Base-by-base conservation (phyloP, 2,888 invertebrate species). In the Metacarcinus magister region DNA sequence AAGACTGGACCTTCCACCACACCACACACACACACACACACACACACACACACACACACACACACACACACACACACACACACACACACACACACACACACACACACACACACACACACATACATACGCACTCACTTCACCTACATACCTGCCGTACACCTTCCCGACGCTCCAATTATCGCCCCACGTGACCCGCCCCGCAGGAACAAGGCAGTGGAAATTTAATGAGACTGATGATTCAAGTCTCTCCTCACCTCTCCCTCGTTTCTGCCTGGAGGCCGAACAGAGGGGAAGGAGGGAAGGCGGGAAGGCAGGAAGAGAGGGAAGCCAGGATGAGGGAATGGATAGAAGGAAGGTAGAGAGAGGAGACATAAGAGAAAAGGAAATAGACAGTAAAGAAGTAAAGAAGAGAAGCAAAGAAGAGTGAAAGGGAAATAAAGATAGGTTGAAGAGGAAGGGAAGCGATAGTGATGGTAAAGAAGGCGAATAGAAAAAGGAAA, bases 171-270 rank as follows among this genome's bases (percentile, higher is more conserved):
- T 32, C 44, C 67, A 39, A 93, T 54, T 54, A 93, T 10, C 16
- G 32, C 60, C 60, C 93, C 93, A 48, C 67, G 60, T 67, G 43
- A 93, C 75, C 32, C 23, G 2, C 43, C 4, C 28, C 92, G 32
- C 48, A 48, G 54, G 32, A 92, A 92, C 92, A 92, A 54, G 92
- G 54, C 48, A 48, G 44, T 28, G 60, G n/a, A 60, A 43, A 60
- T 67, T 43, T 93, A 93, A 67, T 60, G 93, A 93, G 75, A 75
- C 43, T 67, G 54, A 67, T 48, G 60, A 28, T 44, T 60, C 60
- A 54, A 28, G 54, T 16, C 75, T 44, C 75, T n/a, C 54, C 44
- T 43, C 75, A 8, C 43, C 93, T 67, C 43, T 23, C 10, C 44
- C 46, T 2, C 28, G 60, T n/a, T 2, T 75, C 2, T n/a, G 75